These are phyloP conservation scores for Nephotettix cincticeps DNA, from an alignment of 1,140 invertebrate species.

Conservation along the genomic window DNA sequence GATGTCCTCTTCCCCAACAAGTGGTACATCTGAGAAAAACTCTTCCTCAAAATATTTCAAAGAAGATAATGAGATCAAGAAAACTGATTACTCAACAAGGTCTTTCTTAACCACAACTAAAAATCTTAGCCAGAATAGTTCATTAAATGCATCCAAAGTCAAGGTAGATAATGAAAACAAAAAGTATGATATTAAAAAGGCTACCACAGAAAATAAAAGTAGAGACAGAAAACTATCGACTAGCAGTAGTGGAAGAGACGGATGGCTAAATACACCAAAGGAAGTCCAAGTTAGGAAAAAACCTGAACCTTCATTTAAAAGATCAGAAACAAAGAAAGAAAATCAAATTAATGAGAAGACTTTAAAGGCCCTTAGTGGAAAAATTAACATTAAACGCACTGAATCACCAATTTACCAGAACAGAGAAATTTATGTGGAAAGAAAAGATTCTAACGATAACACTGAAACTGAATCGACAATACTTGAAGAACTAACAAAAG, in stretches of 20 bases:
- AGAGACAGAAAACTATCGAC: conserved; percentile 22
- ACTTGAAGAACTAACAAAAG: conserved; percentile 53
- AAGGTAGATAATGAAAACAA: background rate
- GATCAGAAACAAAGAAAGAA: conserved; percentile 4
- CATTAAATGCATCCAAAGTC: background rate
- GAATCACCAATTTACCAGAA: conserved; percentile 29
- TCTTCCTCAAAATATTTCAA: background rate
- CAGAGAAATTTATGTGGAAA: conserved; percentile 19
- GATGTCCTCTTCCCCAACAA: background rate
- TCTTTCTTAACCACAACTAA: background rate
- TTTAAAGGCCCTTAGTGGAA: background rate
- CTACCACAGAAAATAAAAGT: background rate
- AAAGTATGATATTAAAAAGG: conserved; percentile 10
- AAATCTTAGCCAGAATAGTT: background rate
- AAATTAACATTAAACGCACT: conserved; percentile 7
- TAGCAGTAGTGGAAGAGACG: conserved; percentile 34
- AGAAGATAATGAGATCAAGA: background rate
- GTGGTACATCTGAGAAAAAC: background rate
- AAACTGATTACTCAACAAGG: background rate
- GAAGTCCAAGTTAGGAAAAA: conserved; percentile 22
- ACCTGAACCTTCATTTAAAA: background rate
- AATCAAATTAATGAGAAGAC: background rate
- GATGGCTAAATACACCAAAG: conserved; percentile 39
- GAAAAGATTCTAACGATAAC: conserved; percentile 15
- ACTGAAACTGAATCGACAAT: conserved; percentile 44